Evolutionary conservation across 1,140 invertebrate genomes (phyloP).

Genomic region (Diuraphis noxia): DNA sequence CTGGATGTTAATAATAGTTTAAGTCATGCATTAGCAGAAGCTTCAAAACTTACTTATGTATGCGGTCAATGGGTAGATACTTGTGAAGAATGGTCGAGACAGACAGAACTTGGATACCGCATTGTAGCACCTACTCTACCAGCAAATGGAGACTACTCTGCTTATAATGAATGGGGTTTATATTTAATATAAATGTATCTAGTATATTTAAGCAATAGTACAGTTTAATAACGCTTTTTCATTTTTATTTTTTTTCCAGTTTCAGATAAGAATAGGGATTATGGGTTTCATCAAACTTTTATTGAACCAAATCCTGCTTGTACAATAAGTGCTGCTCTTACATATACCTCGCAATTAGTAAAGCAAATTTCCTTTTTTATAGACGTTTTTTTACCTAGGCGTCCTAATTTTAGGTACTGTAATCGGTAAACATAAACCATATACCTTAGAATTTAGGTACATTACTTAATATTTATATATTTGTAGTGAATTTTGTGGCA

Average conservation of each 20-base stretch:
- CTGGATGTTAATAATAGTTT: slow-evolving; percentile 67
- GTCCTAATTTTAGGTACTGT: slow-evolving; percentile 72
- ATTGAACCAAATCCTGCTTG: slow-evolving; percentile 70
- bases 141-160: slow-evolving; percentile 76
- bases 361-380: slow-evolving; percentile 77
- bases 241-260: slow-evolving; percentile 62
- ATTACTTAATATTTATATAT: slow-evolving; percentile 52
- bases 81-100: slow-evolving; percentile 65
- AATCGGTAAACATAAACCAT: slow-evolving; percentile 9
- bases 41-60: slow-evolving; percentile 74
- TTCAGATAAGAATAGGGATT: slow-evolving; percentile 68
- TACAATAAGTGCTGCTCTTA: slow-evolving; percentile 76
- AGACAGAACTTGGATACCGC: slow-evolving; percentile 69
- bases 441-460: neutral
- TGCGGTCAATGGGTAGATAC: slow-evolving; percentile 75
- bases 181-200: slow-evolving; percentile 23
- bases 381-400: slow-evolving; percentile 75
- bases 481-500: slow-evolving; percentile 75
- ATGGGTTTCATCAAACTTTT: slow-evolving; percentile 63
- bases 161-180: slow-evolving; percentile 74
- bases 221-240: slow-evolving; percentile 29
- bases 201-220: slow-evolving; percentile 12
- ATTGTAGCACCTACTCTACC: slow-evolving; percentile 77
- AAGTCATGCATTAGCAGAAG: slow-evolving; percentile 71
- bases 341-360: slow-evolving; percentile 80